Conservation (phyloP, 2,113 vertebrate genomes). For the Elephantulus edwardii region DNA sequence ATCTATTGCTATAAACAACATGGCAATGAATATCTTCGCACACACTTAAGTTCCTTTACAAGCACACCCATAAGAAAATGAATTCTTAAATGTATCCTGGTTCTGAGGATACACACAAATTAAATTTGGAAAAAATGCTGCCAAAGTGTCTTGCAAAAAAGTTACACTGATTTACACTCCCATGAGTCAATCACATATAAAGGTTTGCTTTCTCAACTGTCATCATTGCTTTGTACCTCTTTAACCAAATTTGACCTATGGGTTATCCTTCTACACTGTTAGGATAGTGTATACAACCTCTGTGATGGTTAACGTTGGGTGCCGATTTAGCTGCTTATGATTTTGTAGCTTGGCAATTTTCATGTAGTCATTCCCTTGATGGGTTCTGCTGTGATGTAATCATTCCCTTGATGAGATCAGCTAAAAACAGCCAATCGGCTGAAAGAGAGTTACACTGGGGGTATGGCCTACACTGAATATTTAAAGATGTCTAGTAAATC, state of each 20-base stretch:
- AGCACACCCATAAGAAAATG: not conserved
- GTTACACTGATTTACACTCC: not conserved
- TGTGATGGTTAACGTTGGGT: no score
- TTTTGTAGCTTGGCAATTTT: no score
- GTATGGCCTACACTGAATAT: no score
- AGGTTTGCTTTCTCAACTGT: not conserved
- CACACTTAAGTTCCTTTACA: not conserved
- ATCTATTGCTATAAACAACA: not conserved
- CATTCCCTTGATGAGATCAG: no score
- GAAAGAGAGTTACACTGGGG: no score
- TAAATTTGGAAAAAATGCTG: slow-evolving; percentile 34
- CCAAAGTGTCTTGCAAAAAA: not conserved
- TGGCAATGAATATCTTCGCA: not conserved
- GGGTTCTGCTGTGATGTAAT: no score
- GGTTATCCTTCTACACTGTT: not conserved
- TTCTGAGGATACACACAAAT: not conserved
- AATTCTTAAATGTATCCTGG: not conserved
- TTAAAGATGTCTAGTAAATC: no score
- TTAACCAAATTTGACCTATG: not conserved
- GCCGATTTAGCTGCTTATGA: no score
- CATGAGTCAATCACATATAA: not conserved
- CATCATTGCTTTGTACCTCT: not conserved
- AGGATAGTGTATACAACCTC: not conserved
- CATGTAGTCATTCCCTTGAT: no score
- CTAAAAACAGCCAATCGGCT: no score